Evolutionary conservation across 1,140 invertebrate genomes (phyloP), one percentile per base, ranked within the genome.

Genomic region (Sminthurinus signatus): DNA sequence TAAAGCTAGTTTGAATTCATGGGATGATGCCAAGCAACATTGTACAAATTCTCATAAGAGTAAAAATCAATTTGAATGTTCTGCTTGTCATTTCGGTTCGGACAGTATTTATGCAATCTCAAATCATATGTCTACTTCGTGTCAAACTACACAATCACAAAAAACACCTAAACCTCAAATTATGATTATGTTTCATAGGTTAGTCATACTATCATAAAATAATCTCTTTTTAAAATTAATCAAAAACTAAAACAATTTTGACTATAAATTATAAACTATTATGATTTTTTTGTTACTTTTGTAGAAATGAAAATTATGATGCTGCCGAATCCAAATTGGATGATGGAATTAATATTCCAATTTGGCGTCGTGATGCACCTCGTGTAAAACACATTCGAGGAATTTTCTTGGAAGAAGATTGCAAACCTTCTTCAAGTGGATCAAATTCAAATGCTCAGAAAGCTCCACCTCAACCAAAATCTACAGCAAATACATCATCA

Each of bases 31-130:
- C 55, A 73, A 79, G 0, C 73, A 77, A 0, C 86, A 88, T 67
- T 81, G 81, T 2, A 68, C 75, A 0, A 77, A 75, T 23, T 68
- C 73, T 4, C 86, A 88, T 67, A 79, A 82, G 23, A 80, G 86
- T 1, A 83, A 81, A 32, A 78, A 79, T 68, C 85, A 86, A 66
- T 88, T 80, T 65, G 86, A 85, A 68, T 88, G 86, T 72, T 78
- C 76, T 0, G 73, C 81, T 25, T 89, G 87, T 68, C 70, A 76
- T 0, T 85, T 81, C 70, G 80, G 81, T 60, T 81, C 79, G 0
- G 80, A 80, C 0, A 79, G 79, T 1, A 77, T 82, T 19, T 76
- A 80, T 5, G 79, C 77, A 21, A 79, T 86, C 23, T 77, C 80
- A 3, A 80, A 79, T 17, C 87, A 88, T 74, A 78, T 83, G 2